Evolutionary conservation across 2,113 vertebrate species (phyloP), one percentile per base, ranked within the genome.

Genomic region (Pogona vitticeps): DNA sequence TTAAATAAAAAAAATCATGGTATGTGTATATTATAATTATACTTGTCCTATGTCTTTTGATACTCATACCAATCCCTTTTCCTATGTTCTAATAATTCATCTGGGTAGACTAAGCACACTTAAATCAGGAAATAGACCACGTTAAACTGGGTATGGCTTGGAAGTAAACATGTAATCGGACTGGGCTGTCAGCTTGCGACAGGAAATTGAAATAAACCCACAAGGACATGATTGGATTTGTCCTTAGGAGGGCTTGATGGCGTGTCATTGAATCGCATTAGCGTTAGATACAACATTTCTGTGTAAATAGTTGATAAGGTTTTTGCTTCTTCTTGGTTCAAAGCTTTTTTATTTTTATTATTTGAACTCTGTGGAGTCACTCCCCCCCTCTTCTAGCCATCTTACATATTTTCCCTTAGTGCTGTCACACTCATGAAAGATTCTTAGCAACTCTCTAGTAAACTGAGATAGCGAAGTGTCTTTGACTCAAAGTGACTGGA

Each of bases 321-420:
- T 75, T 56, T 38, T 20, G 14, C 26, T n/a, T 28, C 28, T 84
- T 23, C 14, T 9, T 73, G 20, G 28, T 84, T 46, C 82, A 84
- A 46, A 65, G 26, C 2, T 23, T 42, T 10, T 52, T 52, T n/a
- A 38, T 36, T 61, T 40, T 75, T n/a, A 21, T 31, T 56, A 42
- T 33, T 17, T 58, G 17, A 77, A 52, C 58, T 79, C 31, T 13
- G 1, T 52, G 70, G 31, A 20, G 52, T 78, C 18, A 31, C 14
- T 77, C 17, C 5, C 46, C 56, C 9, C 40, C 40, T 2, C 13
- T 0, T 31, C 18, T 1, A 21, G 61, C 40, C 65, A 40, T 79
- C 42, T 46, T 93, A 92, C 92, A 84, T 85, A 92, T 93, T 93
- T 89, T 36, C 90, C 87, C 90, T 58, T 31, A 61, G 20, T 46